Base-by-base conservation (phyloP, 1,140 invertebrate species). In the Drosophila sproati region DNA sequence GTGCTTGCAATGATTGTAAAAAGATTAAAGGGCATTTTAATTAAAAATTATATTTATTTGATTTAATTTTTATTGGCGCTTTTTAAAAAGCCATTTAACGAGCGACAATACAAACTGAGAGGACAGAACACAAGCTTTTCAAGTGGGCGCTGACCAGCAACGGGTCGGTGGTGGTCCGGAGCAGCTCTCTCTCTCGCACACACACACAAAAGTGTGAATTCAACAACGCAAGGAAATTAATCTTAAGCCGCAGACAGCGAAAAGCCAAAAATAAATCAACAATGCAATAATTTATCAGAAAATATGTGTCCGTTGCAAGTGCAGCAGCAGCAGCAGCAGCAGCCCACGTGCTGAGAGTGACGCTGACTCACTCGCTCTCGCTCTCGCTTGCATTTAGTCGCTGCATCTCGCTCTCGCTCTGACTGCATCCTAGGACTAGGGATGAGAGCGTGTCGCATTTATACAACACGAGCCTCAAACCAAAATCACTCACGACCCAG, bases 261-360 rank as follows among this genome's bases (percentile, higher is more conserved):
- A 89, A 89, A 89, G 85, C 85, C 85, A 89, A 89, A 89, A 89
- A 89, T 89, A 89, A 89, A 89, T 89, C 85, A 89, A 89, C 85
- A 89, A 89, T 89, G 85, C 85, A 89, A 89, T 89, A 89, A 89
- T 89, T 89, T 89, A 89, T 89, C 85, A 89, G 85, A 89, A 87
- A 89, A 89, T 89, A 89, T 89, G 85, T 89, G 85, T 83, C 83
- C 83, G 85, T 78, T 88, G 83, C 83, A 87, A 80, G 70, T 60
- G 71, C 71, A 66, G 56, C 50, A 51, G 48, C 48, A 51, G 48
- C 47, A 50, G 48, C 48, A 64, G 55, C 50, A 51, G 8, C 48
- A 43, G 34, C 52, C 34, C 52, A 55, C 52, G 28, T 20, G 32
- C 28, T 50, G 48, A 50, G 48, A 50, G 48, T 34, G 50, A 56